phyloP scores from a whole-genome alignment of 2,113 vertebrate species.

The Calypte anna region DNA sequence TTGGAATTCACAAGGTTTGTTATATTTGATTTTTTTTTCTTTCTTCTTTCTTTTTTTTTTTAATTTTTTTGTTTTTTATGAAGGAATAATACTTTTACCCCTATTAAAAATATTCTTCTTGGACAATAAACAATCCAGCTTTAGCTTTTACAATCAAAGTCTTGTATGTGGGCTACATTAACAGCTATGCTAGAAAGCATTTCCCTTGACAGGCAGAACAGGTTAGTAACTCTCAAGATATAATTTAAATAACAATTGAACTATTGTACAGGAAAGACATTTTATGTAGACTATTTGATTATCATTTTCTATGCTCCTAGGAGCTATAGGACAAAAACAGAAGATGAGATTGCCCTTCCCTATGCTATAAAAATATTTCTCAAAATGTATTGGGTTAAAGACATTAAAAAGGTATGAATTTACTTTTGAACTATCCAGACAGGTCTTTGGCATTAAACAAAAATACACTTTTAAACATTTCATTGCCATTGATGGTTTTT shows the following conservation, averaged over 20 bases:
- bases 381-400: constrained; percentile 4
- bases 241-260: constrained; percentile 61
- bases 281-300: constrained; percentile 29
- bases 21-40: background rate
- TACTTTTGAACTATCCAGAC: background rate
- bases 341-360: constrained; percentile 7
- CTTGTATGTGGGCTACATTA: background rate
- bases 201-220: background rate
- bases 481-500: background rate
- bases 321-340: constrained; percentile 9
- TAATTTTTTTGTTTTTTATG: background rate
- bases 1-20: background rate
- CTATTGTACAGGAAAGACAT: constrained; percentile 6
- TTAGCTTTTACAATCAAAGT: background rate
- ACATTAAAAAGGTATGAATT: background rate
- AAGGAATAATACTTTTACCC: background rate
- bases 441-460: background rate
- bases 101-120: background rate
- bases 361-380: background rate
- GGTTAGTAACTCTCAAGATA: background rate
- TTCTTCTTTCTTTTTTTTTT: background rate
- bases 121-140: background rate
- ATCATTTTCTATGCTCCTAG: background rate
- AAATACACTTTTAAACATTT: constrained; percentile 19
- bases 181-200: background rate